These are phyloP conservation scores for Muscicapa comitata DNA, from an alignment of 2,797 vertebrate genomes.

Conservation along the genomic window DNA sequence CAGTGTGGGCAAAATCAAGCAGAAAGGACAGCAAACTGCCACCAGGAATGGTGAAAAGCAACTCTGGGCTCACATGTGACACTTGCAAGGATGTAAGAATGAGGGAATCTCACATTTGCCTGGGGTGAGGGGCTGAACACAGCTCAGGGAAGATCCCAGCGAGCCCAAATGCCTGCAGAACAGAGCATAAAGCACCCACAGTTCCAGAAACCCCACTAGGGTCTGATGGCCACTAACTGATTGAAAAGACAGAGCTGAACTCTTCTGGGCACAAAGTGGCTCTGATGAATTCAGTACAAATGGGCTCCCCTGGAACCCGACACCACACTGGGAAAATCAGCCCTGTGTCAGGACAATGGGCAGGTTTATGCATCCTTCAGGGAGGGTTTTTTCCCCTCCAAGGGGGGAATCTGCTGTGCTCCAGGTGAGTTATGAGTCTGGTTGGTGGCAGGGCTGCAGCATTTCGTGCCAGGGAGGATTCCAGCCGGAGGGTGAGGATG, in stretches of 20 bases:
- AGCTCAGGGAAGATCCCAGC: background rate
- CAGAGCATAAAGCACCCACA: slow-evolving; percentile 26
- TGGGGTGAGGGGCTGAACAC: background rate
- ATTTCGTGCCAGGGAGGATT: background rate
- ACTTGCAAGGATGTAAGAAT: too few relatives aligned
- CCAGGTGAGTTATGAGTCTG: background rate
- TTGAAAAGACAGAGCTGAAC: slow-evolving; percentile 30
- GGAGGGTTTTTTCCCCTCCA: background rate
- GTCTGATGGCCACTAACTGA: slow-evolving; percentile 26
- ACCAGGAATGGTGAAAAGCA: background rate
- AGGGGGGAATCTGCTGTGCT: background rate
- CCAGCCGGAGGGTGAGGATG: background rate
- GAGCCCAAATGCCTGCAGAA: background rate
- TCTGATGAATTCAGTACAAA: slow-evolving; percentile 21
- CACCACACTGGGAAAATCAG: background rate
- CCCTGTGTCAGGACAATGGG: background rate
- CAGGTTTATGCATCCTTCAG: slow-evolving; percentile 6
- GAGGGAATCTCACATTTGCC: background rate
- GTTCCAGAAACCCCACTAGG: slow-evolving; percentile 41
- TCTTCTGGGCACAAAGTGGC: slow-evolving; percentile 34
- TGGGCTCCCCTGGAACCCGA: background rate
- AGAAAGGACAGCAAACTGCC: background rate
- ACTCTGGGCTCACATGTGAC: background rate
- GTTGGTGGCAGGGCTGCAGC: background rate
- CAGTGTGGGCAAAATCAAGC: background rate